phyloP scores from a whole-genome alignment of 2,888 invertebrate genomes.

The Ichneumon xanthorius region DNA sequence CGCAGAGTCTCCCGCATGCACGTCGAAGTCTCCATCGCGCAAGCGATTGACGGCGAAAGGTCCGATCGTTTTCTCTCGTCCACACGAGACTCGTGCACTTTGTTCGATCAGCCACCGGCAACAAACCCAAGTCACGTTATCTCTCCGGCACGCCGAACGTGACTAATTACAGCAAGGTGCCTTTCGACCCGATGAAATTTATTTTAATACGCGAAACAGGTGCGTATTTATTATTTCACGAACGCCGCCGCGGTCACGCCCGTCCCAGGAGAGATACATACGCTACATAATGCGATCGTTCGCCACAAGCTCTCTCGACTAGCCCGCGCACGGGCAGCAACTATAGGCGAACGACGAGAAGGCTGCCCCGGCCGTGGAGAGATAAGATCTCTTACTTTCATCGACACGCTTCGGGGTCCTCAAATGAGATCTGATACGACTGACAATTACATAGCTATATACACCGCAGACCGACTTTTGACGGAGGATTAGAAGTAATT shows the following conservation, averaged over 20 bases:
- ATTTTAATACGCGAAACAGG: conserved; percentile 46
- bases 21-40: neutral
- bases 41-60: conserved; percentile 25
- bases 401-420: conserved; percentile 32
- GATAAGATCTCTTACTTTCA: conserved; percentile 74
- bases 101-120: neutral
- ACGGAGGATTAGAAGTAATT: conserved; percentile 38
- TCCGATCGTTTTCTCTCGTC: conserved; percentile 2
- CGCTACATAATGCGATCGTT: conserved; percentile 32
- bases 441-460: conserved; percentile 26
- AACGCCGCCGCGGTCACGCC: conserved; percentile 15
- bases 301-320: conserved; percentile 68
- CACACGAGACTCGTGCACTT: neutral
- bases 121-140: conserved; percentile 29
- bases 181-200: conserved; percentile 35
- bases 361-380: conserved; percentile 62
- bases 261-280: conserved; percentile 14
- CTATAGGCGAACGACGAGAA: conserved; percentile 67
- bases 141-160: conserved; percentile 31
- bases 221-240: conserved; percentile 43
- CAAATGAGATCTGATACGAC: conserved; percentile 31
- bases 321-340: conserved; percentile 57
- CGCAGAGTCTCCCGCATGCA: conserved; percentile 2
- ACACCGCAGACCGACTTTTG: neutral
- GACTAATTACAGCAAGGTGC: conserved; percentile 55